Percentiles rank a stretch among this genome's conserved stretches.
phyloP scores from a whole-genome alignment of 2,888 invertebrate genomes.

The Beris morrisii region DNA sequence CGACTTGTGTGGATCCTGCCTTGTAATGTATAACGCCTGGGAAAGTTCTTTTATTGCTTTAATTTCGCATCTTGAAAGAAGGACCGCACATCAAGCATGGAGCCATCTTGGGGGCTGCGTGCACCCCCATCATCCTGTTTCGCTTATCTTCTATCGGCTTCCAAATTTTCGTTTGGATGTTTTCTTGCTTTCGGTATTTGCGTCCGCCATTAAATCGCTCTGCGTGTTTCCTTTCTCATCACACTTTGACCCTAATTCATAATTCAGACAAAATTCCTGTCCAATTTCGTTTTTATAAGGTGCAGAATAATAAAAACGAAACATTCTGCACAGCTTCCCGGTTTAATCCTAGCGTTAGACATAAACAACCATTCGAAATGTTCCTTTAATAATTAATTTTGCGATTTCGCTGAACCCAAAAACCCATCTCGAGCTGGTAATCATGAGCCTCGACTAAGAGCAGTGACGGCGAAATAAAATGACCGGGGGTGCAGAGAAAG shows the following conservation, averaged over 20 bases:
- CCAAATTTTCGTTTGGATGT: not conserved
- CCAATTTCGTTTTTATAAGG: slow-evolving; percentile 39
- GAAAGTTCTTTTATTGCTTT: slow-evolving; percentile 24
- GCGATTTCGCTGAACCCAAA: slow-evolving; percentile 21
- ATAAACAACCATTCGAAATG: slow-evolving; percentile 29
- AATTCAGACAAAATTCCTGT: slow-evolving; percentile 35
- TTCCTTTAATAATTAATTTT: slow-evolving; percentile 35
- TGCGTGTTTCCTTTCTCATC: slow-evolving; percentile 16
- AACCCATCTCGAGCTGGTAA: slow-evolving; percentile 10
- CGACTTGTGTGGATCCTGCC: not conserved
- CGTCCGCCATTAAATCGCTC: slow-evolving; percentile 13
- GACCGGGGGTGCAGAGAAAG: not conserved
- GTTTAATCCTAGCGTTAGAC: slow-evolving; percentile 17
- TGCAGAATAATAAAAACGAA: slow-evolving; percentile 37
- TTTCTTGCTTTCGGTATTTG: slow-evolving; percentile 3
- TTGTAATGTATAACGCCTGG: slow-evolving; percentile 9
- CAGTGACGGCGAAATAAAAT: not conserved
- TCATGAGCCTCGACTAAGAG: slow-evolving; percentile 11
- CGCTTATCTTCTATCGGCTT: too few species aligned
- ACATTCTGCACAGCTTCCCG: slow-evolving; percentile 10
- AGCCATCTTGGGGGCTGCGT: too few species aligned
- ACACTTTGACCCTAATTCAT: slow-evolving; percentile 36
- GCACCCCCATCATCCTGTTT: too few species aligned
- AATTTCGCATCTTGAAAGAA: slow-evolving; percentile 16
- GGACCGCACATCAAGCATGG: too few species aligned